Base-by-base conservation (phyloP, 2,797 vertebrate species). In the Sciaenops ocellatus region DNA sequence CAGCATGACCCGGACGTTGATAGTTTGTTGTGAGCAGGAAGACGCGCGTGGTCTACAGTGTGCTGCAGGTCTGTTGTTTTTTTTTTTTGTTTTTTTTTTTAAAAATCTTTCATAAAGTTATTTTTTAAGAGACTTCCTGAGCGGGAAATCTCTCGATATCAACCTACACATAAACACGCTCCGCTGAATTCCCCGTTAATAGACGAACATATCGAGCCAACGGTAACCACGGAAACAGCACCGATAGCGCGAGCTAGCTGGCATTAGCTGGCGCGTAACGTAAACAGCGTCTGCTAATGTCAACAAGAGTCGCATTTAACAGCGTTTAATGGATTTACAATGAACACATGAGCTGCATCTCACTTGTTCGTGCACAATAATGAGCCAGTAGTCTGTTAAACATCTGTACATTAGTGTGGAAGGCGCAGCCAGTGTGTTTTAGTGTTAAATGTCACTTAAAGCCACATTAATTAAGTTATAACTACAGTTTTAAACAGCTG, bases 1-100 rank as follows among this genome's bases (percentile, higher is more conserved):
- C 74, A 84, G 4, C 88, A 82, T 54, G 56, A 69, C 85, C 90
- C 86, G 89, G 92, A 93, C 47, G 17, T 76, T 3, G 17, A 46
- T 46, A 0, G 1, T 24, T 42, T 15, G 48, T 69, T 51, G 38
- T 17, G 18, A 24, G 62, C n/a, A 47, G 47, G 51, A 30, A 51
- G 59, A 22, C 42, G 42, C 20, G 3, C 11, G 69, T 0, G n/a
- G 1, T 55, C 22, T 8, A 4, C 56, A 3, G 20, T 16, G 51
- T 44, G 24, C 22, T 0, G 22, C 51, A 78, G 84, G 85, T 90
- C 55, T 73, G 64, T 1, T 28, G 73, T 81, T 74, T 13, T 30
- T 30, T 30, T 5, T 30, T 30, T 30, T 1, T 28, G 73, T 81
- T 74, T 13, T 30, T 30, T 30, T 5, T 30, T 30, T 30, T n/a